Evolutionary conservation across 2,888 invertebrate genomes (phyloP).

Genomic region (Cantharis rustica): DNA sequence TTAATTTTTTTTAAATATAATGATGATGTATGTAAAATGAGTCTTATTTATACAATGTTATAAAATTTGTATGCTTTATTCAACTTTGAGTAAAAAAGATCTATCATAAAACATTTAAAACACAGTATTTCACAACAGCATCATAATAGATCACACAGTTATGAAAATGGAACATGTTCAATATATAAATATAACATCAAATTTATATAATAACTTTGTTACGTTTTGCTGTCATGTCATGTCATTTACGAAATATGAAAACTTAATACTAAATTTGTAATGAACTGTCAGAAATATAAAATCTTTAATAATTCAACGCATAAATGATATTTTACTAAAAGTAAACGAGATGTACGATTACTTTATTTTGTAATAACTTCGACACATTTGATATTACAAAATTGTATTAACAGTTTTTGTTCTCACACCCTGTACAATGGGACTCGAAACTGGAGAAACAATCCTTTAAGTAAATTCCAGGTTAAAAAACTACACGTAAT

Average conservation of each 20-base stretch:
- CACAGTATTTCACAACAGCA: conserved; percentile 28
- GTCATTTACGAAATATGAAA: conserved; percentile 16
- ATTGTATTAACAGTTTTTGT: conserved; percentile 52
- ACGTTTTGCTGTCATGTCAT: conserved; percentile 11
- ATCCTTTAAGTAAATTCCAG: conserved; percentile 54
- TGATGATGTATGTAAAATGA: not conserved
- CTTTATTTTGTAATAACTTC: conserved; percentile 50
- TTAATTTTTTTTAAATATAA: not conserved
- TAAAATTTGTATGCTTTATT: conserved; percentile 29
- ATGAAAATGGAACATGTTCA: conserved; percentile 21
- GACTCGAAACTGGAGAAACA: conserved; percentile 55
- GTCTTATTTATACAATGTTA: conserved; percentile 3
- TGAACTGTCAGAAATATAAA: conserved; percentile 14
- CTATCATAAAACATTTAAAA: conserved; percentile 28
- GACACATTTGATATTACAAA: conserved; percentile 57
- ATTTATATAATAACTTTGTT: conserved; percentile 13
- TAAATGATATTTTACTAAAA: conserved; percentile 28
- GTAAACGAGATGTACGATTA: conserved; percentile 40
- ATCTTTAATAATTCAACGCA: conserved; percentile 25
- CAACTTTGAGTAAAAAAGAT: conserved; percentile 29
- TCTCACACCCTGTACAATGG: conserved; percentile 54
- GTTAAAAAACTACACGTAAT: conserved; percentile 55
- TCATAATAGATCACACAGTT: conserved; percentile 24
- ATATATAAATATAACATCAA: conserved; percentile 20
- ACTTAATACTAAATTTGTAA: conserved; percentile 24